phyloP scores from a whole-genome alignment of 2,113 vertebrate species.

The Leucopternis melanops region DNA sequence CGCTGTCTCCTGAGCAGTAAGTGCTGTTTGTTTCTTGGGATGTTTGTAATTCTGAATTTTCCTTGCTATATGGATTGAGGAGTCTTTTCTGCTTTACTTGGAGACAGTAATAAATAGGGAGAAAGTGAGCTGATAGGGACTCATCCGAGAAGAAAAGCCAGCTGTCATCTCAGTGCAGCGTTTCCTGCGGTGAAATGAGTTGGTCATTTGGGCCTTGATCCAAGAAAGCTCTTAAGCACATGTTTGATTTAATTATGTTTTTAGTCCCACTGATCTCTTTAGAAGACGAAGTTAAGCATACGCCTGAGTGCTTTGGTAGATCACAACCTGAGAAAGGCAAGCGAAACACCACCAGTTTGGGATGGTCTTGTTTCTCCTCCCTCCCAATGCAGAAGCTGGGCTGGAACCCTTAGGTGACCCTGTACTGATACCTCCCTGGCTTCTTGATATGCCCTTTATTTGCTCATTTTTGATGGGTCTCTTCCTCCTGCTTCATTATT shows the following conservation, averaged over 20 bases:
- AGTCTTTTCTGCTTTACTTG: neutral
- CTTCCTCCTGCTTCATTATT: neutral
- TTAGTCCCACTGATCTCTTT: neutral
- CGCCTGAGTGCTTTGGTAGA: neutral
- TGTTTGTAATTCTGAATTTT: neutral
- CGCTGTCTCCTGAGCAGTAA: conserved; percentile 1
- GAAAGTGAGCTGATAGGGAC: neutral
- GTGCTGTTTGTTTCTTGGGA: neutral
- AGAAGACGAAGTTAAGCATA: neutral
- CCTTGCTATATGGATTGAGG: neutral
- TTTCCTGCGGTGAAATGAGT: neutral
- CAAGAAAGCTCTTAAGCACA: conserved; percentile 41
- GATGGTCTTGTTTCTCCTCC: neutral
- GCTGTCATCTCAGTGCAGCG: neutral
- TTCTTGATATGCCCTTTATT: neutral
- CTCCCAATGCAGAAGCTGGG: neutral
- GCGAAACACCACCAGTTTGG: neutral
- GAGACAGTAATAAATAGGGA: neutral
- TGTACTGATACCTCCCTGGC: neutral
- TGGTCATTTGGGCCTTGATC: neutral
- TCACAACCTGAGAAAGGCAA: neutral
- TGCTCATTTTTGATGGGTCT: neutral
- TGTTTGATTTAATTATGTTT: neutral
- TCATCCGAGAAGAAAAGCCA: neutral
- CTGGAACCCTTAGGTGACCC: neutral